phyloP scores from a whole-genome alignment of 2,113 vertebrate genomes.

The pig (Sus scrofa) region T2T-Sscrofa CM000816.6:108631001-108631500 shows the following conservation, averaged over 20 bases:
- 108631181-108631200: background rate
- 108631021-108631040: background rate
- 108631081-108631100: background rate
- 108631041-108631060: background rate
- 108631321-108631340: no score
- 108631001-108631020: background rate
- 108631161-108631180: background rate
- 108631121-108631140: background rate
- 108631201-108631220: background rate
- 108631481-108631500: no score
- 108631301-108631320: no score
- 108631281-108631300: background rate
- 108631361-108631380: no score
- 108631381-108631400: no score
- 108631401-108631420: no score
- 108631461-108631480: no score
- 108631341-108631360: no score
- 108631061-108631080: background rate
- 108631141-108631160: constrained; percentile 27
- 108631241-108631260: background rate
- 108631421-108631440: no score
- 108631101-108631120: background rate
- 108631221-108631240: background rate
- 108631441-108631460: no score
- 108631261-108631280: background rate